Evolutionary conservation across 2,888 invertebrate species (phyloP), one percentile per base, ranked within the genome.

Genomic region (Drosophila testacea): DNA sequence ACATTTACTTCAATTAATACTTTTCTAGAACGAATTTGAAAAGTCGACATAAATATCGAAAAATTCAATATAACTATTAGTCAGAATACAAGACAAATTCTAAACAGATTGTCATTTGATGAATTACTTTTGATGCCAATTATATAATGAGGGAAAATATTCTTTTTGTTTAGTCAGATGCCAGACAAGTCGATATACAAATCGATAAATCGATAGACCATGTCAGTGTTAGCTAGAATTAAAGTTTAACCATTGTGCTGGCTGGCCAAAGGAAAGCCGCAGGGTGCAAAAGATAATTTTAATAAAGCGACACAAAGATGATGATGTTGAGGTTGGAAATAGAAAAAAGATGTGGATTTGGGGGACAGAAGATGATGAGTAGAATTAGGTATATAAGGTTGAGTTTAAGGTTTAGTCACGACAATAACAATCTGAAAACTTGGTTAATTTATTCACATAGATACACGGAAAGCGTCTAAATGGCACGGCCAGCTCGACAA

Each of bases 381-480:
- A 3, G 22, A 39, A 36, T 41, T 32, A 32, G 4, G 46, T n/a
- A 30, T n/a, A 30, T 38, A 28, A 62, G 54, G 32, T 32, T 11
- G 13, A 30, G 47, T 28, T 57, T 22, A 36, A 57, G 62, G 27
- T 48, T 34, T 5, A 36, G 6, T 44, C 52, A 50, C 30, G 69
- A 61, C 59, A 75, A 69, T 77, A 72, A 78, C 69, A 73, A 71
- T 65, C 52, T 72, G 39, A 22, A 66, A 80, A 77, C 81, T 69
- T 70, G 69, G 54, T 76, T 76, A 69, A 79, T 83, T 81, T 89
- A 77, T 75, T 85, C 75, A 22, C 75, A 54, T 94, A 96, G 96
- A 95, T 96, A 79, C 95, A 95, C 80, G 96, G 96, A 3, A 96
- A 95, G 92, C 94, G 95, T 79, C 92, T 97, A 79, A 96, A 96